Percentiles rank a stretch among this genome's conserved stretches.
These are phyloP conservation scores for Clupea harengus DNA, from an alignment of 2,113 vertebrate genomes.

Conservation along the genomic window DNA sequence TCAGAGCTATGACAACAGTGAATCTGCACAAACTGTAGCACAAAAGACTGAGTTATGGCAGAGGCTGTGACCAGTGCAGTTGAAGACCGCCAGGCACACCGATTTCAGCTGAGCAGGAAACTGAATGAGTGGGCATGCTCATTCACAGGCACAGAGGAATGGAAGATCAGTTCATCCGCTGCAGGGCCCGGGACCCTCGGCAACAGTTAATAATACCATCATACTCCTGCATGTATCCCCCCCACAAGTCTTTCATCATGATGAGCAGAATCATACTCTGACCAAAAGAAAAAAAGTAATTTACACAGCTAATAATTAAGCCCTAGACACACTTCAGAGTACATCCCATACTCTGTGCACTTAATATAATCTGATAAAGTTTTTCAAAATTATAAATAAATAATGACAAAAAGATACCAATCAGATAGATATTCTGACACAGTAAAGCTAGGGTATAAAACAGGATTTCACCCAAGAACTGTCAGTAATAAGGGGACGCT, in stretches of 20 bases:
- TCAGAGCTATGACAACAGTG: background rate
- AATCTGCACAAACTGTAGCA: conserved; percentile 1
- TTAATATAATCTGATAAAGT: background rate
- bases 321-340: background rate
- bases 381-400: conserved; percentile 46
- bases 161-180: conserved; percentile 58
- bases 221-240: background rate
- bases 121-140: conserved; percentile 37
- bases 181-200: background rate
- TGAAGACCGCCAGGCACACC: conserved; percentile 1
- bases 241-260: background rate
- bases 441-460: conserved; percentile 65
- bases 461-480: conserved; percentile 57
- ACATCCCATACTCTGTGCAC: background rate
- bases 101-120: conserved; percentile 7
- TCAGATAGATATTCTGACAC: conserved; percentile 48
- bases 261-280: conserved; percentile 7
- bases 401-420: conserved; percentile 54
- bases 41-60: conserved; percentile 1
- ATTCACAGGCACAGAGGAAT: conserved; percentile 63
- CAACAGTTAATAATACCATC: background rate
- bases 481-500: conserved; percentile 56
- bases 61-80: conserved; percentile 11
- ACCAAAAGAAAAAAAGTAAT: background rate
- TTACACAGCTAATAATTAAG: background rate